Evolutionary conservation across 2,888 invertebrate genomes (phyloP).

Genomic region (Brachyptera putata): DNA sequence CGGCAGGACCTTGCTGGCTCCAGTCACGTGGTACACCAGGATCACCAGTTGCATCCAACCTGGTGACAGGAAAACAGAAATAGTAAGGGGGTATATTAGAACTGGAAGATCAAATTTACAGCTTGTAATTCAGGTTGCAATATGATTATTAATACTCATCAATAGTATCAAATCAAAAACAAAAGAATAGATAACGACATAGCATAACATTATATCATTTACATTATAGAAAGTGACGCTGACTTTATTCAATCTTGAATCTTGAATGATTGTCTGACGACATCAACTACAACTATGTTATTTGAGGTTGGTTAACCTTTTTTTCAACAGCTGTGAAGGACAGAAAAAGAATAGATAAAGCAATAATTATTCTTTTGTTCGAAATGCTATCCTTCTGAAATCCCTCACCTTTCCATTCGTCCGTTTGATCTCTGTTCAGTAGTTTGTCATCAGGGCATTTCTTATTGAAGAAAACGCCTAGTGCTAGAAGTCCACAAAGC

Average conservation of each 20-base stretch:
- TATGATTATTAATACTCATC: too few species aligned
- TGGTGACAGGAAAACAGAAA: conserved; percentile 34
- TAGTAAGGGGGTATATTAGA: too few species aligned
- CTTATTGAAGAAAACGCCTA: conserved; percentile 93
- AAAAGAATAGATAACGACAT: not conserved
- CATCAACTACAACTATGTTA: too few species aligned
- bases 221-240: not conserved
- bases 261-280: not conserved
- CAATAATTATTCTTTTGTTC: too few species aligned
- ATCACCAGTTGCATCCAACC: conserved; percentile 61
- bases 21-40: conserved; percentile 77
- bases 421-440: conserved; percentile 87
- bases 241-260: not conserved
- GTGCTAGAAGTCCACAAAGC: conserved; percentile 84
- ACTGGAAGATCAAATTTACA: too few species aligned
- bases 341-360: too few species aligned
- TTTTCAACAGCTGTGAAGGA: too few species aligned
- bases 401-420: conserved; percentile 79
- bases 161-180: too few species aligned
- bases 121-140: too few species aligned
- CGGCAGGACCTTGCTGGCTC: conserved; percentile 73
- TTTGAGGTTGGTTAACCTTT: not conserved
- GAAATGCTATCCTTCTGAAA: not conserved
- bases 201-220: not conserved
- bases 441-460: conserved; percentile 76